Evolutionary conservation across 2,888 invertebrate species (phyloP).

Genomic region (Xanthostigma xanthostigma): DNA sequence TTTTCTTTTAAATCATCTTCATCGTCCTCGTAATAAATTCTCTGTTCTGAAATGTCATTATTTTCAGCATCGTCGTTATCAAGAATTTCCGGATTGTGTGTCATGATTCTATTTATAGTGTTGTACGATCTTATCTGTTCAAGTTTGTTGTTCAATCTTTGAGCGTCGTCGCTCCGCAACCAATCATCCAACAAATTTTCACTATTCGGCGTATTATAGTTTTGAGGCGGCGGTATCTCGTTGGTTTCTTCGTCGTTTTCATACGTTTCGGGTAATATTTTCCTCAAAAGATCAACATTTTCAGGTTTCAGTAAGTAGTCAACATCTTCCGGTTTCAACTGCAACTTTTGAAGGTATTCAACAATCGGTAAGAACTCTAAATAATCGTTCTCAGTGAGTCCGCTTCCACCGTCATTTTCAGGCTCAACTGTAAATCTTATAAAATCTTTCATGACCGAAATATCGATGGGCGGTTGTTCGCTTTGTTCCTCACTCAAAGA

Average conservation of each 20-base stretch:
- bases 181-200: neutral
- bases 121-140: neutral
- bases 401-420: neutral
- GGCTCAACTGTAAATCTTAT: neutral
- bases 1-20: conserved; percentile 22
- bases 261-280: neutral
- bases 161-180: neutral
- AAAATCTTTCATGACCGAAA: conserved; percentile 5
- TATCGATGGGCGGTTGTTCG: conserved; percentile 8
- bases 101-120: neutral
- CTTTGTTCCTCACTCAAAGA: conserved; percentile 1
- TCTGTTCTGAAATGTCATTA: conserved; percentile 32
- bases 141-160: neutral
- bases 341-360: conserved; percentile 18
- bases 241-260: neutral
- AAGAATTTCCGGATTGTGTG: neutral
- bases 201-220: neutral
- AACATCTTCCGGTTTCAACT: conserved; percentile 19
- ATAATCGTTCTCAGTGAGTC: neutral
- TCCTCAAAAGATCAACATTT: conserved; percentile 4
- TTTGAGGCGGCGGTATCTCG: neutral
- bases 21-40: conserved; percentile 40
- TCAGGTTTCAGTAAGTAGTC: conserved; percentile 19
- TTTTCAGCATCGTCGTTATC: conserved; percentile 18
- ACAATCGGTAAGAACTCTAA: conserved; percentile 15